Evolutionary conservation across 2,797 vertebrate species (phyloP).

Genomic region (Aplochiton taeniatus): DNA sequence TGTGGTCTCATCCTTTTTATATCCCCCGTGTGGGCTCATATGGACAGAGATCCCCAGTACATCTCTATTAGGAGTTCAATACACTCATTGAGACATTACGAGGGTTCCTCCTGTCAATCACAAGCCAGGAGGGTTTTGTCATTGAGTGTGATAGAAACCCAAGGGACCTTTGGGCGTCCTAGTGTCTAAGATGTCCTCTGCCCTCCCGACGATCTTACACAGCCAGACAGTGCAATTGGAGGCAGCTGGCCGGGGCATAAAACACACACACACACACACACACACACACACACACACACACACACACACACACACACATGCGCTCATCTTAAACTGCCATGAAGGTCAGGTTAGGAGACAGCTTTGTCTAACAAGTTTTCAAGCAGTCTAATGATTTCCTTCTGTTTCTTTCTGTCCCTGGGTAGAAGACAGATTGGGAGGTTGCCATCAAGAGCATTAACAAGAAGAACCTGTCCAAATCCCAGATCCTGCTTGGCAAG

Average conservation of each 20-base stretch:
- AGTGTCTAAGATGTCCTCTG: slow-evolving; percentile 32
- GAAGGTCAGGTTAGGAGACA: not conserved
- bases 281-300: not conserved
- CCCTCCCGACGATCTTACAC: slow-evolving; percentile 11
- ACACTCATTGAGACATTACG: slow-evolving; percentile 26
- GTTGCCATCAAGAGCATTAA: slow-evolving; percentile 92
- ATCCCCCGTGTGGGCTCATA: slow-evolving; percentile 31
- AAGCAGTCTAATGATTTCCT: slow-evolving; percentile 4
- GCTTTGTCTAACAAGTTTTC: slow-evolving; percentile 3
- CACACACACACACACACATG: slow-evolving; percentile 3
- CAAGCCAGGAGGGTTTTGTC: slow-evolving; percentile 37
- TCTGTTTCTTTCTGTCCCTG: not conserved
- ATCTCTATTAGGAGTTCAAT: slow-evolving; percentile 16
- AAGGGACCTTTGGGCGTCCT: slow-evolving; percentile 25
- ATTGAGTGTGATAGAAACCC: slow-evolving; percentile 29
- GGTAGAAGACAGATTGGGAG: slow-evolving; percentile 90
- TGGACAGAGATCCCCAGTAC: slow-evolving; percentile 6
- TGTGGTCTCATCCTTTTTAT: slow-evolving; percentile 35
- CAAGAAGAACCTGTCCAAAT: slow-evolving; percentile 91
- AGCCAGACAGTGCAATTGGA: slow-evolving; percentile 19
- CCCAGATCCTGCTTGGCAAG: slow-evolving; percentile 90
- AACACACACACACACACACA: not conserved
- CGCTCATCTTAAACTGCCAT: not conserved
- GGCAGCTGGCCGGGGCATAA: not conserved
- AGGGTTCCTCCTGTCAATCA: slow-evolving; percentile 7